Conservation (phyloP, 2,888 invertebrate species). For the Torymus tubicola region DNA sequence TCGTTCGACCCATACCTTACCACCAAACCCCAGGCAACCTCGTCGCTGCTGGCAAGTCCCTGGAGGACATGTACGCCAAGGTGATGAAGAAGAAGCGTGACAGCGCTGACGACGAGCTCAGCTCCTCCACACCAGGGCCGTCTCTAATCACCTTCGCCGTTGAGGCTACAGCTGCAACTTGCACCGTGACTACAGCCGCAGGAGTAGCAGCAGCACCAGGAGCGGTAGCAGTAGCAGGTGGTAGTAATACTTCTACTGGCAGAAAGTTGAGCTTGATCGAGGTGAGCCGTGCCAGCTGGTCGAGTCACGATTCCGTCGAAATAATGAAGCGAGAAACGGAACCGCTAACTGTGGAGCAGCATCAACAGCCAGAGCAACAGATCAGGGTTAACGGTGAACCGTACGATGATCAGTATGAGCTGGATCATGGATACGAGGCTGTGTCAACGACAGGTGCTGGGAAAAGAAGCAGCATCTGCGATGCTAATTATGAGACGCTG, state of each 20-base stretch:
- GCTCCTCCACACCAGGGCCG: background rate
- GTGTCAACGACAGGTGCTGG: constrained; percentile 19
- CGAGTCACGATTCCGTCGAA: constrained; percentile 72
- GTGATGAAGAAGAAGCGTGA: constrained; percentile 83
- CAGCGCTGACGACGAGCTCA: constrained; percentile 63
- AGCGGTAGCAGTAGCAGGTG: too few relatives aligned
- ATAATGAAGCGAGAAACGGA: constrained; percentile 67
- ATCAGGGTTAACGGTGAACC: constrained; percentile 33
- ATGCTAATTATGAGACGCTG: constrained; percentile 89
- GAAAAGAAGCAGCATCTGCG: constrained; percentile 71
- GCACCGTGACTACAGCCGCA: too few relatives aligned
- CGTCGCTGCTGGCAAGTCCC: constrained; percentile 77
- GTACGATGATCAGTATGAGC: constrained; percentile 45
- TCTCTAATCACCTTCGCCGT: background rate
- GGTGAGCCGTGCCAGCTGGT: constrained; percentile 71
- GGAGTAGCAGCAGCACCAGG: too few relatives aligned
- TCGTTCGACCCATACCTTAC: background rate
- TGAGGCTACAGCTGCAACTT: background rate
- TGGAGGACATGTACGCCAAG: constrained; percentile 95
- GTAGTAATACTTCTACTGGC: background rate
- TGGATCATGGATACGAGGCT: constrained; percentile 87
- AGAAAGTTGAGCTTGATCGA: constrained; percentile 71
- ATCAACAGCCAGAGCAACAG: constrained; percentile 23
- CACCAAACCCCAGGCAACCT: constrained; percentile 50
- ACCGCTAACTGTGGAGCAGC: constrained; percentile 70